Evolutionary conservation across 2,797 vertebrate genomes (phyloP), one percentile per base, ranked within the genome.

Genomic region (Oophaga sylvatica): DNA sequence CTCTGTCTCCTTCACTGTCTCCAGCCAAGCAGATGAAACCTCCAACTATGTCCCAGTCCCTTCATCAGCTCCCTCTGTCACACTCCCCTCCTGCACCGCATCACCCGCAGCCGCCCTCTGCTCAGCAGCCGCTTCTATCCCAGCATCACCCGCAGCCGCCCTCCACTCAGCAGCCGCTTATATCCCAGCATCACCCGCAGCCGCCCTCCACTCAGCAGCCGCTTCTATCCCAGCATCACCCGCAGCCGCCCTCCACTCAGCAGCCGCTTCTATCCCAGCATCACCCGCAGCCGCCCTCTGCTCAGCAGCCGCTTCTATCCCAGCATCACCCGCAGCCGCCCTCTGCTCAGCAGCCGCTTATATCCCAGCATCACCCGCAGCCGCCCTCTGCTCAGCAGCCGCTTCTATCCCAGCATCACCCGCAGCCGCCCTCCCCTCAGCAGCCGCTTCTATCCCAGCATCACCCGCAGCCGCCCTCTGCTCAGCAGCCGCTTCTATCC

Each of bases 11-110:
- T 2, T 93, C 93, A 73, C 94, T 93, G 87, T 97, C 97, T 90
- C 93, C 96, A 12, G 95, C 97, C 95, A 97, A 98, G 95, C 95
- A 96, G 94, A 79, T 94, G 90, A 93, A 92, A 73, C 89, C 92
- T 10, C 93, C 93, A 91, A 1, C 86, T 91, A 22, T 85, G 17
- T 67, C 88, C 5, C 93, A 90, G 88, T 91, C 90, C 68, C 85
- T 94, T 90, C 93, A 91, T 53, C 90, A 92, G 48, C 91, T 93
- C 4, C 93, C 86, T 9, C 76, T 84, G 19, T 60, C 81, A n/a
- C 53, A 84, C 12, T 78, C 81, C 26, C 80, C 73, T 41, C 80
- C 85, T 5, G 59, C 65, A 57, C 8, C 75, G 22, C 70, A 62
- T 13, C 4, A 31, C 12, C 29, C 76, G 6, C 29, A n/a, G 0